Evolutionary conservation across 2,888 invertebrate species (phyloP).

Genomic region (Allacma fusca): DNA sequence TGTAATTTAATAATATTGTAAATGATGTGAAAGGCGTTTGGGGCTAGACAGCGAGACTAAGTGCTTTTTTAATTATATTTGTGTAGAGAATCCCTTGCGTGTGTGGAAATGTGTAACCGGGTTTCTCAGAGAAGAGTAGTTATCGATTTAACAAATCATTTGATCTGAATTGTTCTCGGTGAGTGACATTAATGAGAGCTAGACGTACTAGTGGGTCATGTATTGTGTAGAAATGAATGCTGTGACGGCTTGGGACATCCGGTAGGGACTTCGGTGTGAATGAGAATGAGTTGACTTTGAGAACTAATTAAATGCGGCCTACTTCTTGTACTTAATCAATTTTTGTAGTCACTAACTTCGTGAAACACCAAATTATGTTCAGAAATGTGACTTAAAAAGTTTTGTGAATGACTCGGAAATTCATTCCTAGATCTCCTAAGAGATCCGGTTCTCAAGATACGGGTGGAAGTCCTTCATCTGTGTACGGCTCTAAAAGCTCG

Average conservation of each 20-base stretch:
- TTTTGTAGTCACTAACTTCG: no score
- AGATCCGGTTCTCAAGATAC: slow-evolving; percentile 47
- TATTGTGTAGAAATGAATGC: neutral
- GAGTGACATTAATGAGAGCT: no score
- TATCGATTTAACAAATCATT: slow-evolving; percentile 7
- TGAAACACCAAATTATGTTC: neutral
- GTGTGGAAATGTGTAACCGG: no score
- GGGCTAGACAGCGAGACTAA: no score
- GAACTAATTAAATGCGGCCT: neutral
- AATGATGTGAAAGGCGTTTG: no score
- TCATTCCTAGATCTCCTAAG: slow-evolving; percentile 60
- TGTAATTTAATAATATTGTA: no score
- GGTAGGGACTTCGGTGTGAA: neutral
- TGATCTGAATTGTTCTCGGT: neutral
- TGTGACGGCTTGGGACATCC: neutral
- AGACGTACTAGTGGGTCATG: no score
- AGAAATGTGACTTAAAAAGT: slow-evolving; percentile 13
- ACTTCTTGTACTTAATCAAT: neutral
- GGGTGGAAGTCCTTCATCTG: slow-evolving; percentile 10
- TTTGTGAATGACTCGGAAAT: slow-evolving; percentile 61
- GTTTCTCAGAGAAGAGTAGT: neutral
- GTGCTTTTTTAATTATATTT: no score
- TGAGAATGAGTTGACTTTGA: slow-evolving; percentile 7
- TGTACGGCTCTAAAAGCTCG: slow-evolving; percentile 37
- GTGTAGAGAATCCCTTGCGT: no score